phyloP scores from a whole-genome alignment of 2,888 invertebrate species.

The Gerris lacustris region DNA sequence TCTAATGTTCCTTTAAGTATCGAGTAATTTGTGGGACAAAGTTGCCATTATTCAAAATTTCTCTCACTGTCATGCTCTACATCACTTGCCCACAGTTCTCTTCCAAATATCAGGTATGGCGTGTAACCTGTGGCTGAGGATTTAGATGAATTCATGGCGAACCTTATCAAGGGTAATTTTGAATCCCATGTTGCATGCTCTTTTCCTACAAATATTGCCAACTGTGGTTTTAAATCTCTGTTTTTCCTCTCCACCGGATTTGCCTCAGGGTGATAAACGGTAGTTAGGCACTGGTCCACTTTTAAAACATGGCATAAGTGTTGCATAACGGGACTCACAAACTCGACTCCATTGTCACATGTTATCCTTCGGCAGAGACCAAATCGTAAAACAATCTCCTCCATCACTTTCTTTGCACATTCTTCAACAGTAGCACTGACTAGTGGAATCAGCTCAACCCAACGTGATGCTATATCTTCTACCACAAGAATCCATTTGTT shows the following conservation, averaged over 20 bases:
- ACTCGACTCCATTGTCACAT: background rate
- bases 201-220: background rate
- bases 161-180: background rate
- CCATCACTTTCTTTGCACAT: background rate
- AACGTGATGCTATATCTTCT: background rate
- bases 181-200: background rate
- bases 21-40: background rate
- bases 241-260: background rate
- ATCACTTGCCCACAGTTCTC: background rate
- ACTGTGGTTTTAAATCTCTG: background rate
- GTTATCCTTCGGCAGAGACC: background rate
- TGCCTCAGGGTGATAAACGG: background rate
- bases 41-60: background rate
- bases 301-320: background rate
- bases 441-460: background rate
- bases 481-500: background rate
- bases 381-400: background rate
- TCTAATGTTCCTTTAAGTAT: background rate
- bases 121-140: background rate
- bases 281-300: background rate
- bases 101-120: background rate
- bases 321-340: background rate
- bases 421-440: background rate
- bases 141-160: background rate
- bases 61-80: background rate